These are phyloP conservation scores for Eulithis testata DNA, from an alignment of 2,888 invertebrate species.

Conservation along the genomic window DNA sequence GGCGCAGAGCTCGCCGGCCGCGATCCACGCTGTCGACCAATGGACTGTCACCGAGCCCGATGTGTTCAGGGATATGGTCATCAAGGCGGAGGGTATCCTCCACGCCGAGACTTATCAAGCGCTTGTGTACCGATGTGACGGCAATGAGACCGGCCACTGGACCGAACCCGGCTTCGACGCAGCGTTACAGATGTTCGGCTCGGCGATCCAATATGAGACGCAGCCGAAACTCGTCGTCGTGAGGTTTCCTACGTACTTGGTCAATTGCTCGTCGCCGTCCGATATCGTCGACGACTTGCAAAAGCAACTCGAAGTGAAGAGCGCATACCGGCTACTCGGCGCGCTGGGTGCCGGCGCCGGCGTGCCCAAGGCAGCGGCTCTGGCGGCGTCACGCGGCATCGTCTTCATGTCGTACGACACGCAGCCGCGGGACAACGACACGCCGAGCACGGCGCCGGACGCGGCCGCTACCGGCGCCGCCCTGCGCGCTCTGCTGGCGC, in stretches of 20 bases:
- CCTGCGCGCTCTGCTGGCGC: neutral
- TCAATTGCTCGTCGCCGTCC: slow-evolving; percentile 2
- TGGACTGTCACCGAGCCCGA: neutral
- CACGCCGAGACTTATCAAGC: neutral
- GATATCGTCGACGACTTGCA: neutral
- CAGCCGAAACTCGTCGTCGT: neutral
- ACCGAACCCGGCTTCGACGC: neutral
- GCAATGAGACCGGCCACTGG: neutral
- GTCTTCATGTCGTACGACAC: slow-evolving; percentile 24
- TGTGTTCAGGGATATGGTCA: neutral
- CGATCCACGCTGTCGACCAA: neutral
- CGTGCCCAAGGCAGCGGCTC: slow-evolving; percentile 19
- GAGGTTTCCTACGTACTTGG: neutral
- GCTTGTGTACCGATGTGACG: slow-evolving; percentile 9
- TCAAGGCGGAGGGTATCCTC: neutral
- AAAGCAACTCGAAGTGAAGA: neutral
- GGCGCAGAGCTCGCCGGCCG: neutral
- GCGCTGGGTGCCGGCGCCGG: slow-evolving; percentile 37
- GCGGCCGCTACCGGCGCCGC: slow-evolving; percentile 19
- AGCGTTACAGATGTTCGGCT: too few species aligned
- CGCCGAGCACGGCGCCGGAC: slow-evolving; percentile 20
- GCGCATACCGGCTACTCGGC: slow-evolving; percentile 13
- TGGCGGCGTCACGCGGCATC: neutral
- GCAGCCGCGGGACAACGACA: slow-evolving; percentile 32
- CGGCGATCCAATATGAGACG: neutral